Base-by-base conservation (phyloP, 2,888 invertebrate species). In the Sylvicola cinctus region DNA sequence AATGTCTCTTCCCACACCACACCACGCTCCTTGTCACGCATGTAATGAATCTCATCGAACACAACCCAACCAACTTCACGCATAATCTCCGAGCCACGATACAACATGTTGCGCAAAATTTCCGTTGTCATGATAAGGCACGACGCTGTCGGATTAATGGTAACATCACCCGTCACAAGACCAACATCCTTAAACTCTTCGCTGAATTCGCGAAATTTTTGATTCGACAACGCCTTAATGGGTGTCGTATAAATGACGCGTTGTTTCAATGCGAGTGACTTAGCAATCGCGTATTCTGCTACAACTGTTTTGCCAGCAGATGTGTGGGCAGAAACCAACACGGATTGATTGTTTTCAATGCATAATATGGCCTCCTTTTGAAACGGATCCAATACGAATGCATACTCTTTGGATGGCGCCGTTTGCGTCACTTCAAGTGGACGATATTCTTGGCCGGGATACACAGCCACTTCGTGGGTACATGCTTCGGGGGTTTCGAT, bases 91-190 rank as follows among this genome's bases (percentile, higher is more conserved):
- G 93, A 93, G 32, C 98, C 98, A 50, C 96, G 67, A 52, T 98
- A 99, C 37, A 99, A 62, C 98, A 99, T 98, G 49, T 91, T 93
- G 41, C 98, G 68, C 40, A 99, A 62, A 68, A 99, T 99, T 67
- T 99, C 98, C n/a, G 98, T 99, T 1, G 98, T 99, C 98, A 99
- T 99, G 43, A 99, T 93, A 26, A 99, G 70, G 57, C 95, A 90
- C 35, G 91, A 91, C 11, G 98, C 98, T 25, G 81, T 79, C 4
- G 96, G 96, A 62, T 98, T 98, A 35, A 99, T 93, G 1, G 98
- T 99, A 3, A 98, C 96, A 63, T 99, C 98, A 23, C 98, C 98
- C 16, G 98, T 99, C 43, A 99, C 81, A 32, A 99, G 65, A 28
- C 98, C 98, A 8, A 99, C 98, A 60, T 99, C 98, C 55, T 79